Base-by-base conservation (phyloP, 2,113 vertebrate species). In the Accipiter cooperii region DNA sequence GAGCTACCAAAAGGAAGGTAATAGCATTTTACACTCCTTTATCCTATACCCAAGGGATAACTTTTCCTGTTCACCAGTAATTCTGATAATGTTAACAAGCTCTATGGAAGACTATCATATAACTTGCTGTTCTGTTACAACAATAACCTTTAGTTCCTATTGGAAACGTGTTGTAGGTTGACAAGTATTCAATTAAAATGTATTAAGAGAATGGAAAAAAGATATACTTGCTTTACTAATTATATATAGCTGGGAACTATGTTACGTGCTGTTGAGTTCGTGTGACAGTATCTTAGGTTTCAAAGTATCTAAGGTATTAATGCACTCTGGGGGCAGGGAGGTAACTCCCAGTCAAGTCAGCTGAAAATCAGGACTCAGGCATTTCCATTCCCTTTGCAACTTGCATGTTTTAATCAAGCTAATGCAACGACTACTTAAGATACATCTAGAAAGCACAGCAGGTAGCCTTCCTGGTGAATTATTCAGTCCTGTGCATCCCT, bases 361-460 rank as follows among this genome's bases (percentile, higher is more conserved):
- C 0, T 44, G 78, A 5, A 93, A 96, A 83, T 22, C 31, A 94
- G 70, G 57, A 85, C 70, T 95, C 87, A 22, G 93, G 84, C 84
- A 0, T 54, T 96, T 93, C 52, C 52, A 94, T 83, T 96, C 96
- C 95, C 93, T 88, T 29, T 96, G 93, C 93, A 95, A 38, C 75
- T 19, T 28, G 28, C 1, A 2, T 46, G 25, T 61, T 90, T 96
- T 97, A 97, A 96, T 96, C 95, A 96, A 96, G 34, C 2, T 73
- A 61, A 71, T 83, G 87, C 84, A 79, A n/a, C 57, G 76, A 31
- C 26, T 78, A 17, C 44, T 86, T 34, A 4, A 63, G 40, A 60
- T 22, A 21, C 33, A 87, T 36, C 24, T 87, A 79, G 74, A 6
- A 4, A 85, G 81, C 74, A 40, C 69, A 85, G 87, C 40, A 61